phyloP scores from a whole-genome alignment of 2,888 invertebrate genomes.

The Xanthia icteritia region DNA sequence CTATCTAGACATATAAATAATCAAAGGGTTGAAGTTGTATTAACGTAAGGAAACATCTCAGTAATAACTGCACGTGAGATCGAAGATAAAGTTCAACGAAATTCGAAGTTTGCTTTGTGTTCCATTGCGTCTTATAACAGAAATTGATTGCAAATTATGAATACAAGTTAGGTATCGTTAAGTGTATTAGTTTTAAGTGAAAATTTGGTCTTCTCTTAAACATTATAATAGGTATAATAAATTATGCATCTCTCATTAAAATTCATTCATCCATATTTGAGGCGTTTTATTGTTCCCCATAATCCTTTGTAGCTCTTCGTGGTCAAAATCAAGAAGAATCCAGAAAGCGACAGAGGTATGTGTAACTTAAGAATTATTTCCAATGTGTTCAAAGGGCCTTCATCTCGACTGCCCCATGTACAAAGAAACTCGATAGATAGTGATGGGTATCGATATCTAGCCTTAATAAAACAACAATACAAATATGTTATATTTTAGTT shows the following conservation, averaged over 20 bases:
- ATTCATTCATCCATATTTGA: background rate
- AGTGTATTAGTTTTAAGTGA: conserved; percentile 20
- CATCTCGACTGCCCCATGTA: too few relatives aligned
- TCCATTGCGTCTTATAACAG: conserved; percentile 23
- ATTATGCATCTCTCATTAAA: conserved; percentile 4
- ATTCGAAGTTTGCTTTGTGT: background rate
- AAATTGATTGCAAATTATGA: background rate
- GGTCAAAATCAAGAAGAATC: background rate
- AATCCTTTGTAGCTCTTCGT: background rate
- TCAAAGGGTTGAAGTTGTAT: background rate
- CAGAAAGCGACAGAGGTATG: background rate
- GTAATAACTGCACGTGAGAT: background rate
- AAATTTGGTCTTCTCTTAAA: background rate
- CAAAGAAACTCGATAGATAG: too few relatives aligned
- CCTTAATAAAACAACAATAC: too few relatives aligned
- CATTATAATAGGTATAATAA: background rate
- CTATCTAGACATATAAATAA: too few relatives aligned
- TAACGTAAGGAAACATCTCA: background rate
- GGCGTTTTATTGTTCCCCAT: conserved; percentile 2
- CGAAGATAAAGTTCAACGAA: background rate
- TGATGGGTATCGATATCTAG: too few relatives aligned
- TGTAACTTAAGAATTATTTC: background rate
- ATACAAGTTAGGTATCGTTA: background rate
- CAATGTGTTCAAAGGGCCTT: background rate
- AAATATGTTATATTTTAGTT: too few relatives aligned